Base-by-base conservation (phyloP, 2,797 vertebrate genomes). In the Momotus momota region DNA sequence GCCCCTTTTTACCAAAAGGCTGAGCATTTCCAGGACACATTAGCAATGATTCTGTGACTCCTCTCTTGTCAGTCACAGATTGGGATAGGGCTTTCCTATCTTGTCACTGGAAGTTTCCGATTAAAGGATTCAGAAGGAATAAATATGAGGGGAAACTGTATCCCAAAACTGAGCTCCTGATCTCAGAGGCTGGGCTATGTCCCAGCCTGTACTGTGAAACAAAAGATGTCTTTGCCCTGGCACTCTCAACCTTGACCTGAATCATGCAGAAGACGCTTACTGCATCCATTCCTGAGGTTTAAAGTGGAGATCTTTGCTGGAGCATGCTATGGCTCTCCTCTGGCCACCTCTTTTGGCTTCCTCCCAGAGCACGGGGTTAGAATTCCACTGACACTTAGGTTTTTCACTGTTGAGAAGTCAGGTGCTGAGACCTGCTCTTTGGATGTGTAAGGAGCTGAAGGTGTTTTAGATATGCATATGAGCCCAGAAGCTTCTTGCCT, bases 151-250 rank as follows among this genome's bases (percentile, higher is more conserved):
- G 26, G 60, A 64, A 51, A 6, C 18, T 49, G 7, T 35, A 35
- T 40, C 17, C 25, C 71, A 22, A 41, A 27, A 20, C 13, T 0
- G 0, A 60, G 22, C 21, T 81, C 25, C 1, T 18, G 66, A 17
- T 41, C 14, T 46, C 29, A n/a, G 23, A 52, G 13, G 5, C 13
- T 14, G 31, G 38, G 27, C 40, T 52, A 0, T 41, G 22, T 40
- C 31, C 14, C 23, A 61, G 41, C 5, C 12, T 2, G 1, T 17
- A 0, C 1, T 46, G 29, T 40, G 35, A 20, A 54, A 67, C 20
- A 20, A 48, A 40, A 54, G 31, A 55, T 3, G 45, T 35, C 18
- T 15, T 55, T 65, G n/a, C 41, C 49, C 69, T 52, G 52, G 46
- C n/a, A 27, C 4, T 3, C 60, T 18, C 26, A 48, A 16, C 15